Conservation (phyloP, 2,113 vertebrate genomes). For the Scomber colias region DNA sequence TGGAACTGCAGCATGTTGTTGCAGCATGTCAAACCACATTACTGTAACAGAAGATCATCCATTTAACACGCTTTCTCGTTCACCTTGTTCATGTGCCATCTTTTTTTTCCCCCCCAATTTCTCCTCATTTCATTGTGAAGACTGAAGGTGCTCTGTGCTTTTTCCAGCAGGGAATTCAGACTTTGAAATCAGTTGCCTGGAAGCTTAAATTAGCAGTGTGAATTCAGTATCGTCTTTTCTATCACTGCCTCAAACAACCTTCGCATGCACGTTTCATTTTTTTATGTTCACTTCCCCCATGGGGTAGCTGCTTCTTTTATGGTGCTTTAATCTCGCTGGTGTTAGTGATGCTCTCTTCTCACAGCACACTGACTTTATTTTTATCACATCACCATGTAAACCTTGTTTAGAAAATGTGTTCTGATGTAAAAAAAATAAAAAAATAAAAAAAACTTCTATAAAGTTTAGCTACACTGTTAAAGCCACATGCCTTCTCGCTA, state of each 20-base stretch:
- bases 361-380: slow-evolving; percentile 16
- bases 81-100: slow-evolving; percentile 8
- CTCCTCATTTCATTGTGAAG: slow-evolving; percentile 12
- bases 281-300: slow-evolving; percentile 17
- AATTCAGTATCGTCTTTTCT: slow-evolving; percentile 35
- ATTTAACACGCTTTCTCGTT: slow-evolving; percentile 37
- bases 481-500: slow-evolving; percentile 29
- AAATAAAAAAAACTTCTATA: slow-evolving; percentile 10
- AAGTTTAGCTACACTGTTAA: slow-evolving; percentile 45
- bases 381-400: slow-evolving; percentile 27
- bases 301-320: slow-evolving; percentile 37
- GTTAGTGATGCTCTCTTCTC: slow-evolving; percentile 39
- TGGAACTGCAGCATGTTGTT: slow-evolving; percentile 16
- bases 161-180: slow-evolving; percentile 25
- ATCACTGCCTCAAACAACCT: slow-evolving; percentile 30
- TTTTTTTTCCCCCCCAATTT: neutral
- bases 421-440: neutral
- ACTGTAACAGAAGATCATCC: slow-evolving; percentile 30
- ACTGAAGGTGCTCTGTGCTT: slow-evolving; percentile 22
- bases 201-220: slow-evolving; percentile 43
- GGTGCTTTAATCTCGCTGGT: slow-evolving; percentile 41
- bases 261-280: slow-evolving; percentile 12
- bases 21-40: slow-evolving; percentile 27
- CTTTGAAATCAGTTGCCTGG: slow-evolving; percentile 21
- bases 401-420: slow-evolving; percentile 9